Evolutionary conservation across 2,113 vertebrate species (phyloP), one percentile per base, ranked within the genome.

Genomic region (Corythornis vintsioides): DNA sequence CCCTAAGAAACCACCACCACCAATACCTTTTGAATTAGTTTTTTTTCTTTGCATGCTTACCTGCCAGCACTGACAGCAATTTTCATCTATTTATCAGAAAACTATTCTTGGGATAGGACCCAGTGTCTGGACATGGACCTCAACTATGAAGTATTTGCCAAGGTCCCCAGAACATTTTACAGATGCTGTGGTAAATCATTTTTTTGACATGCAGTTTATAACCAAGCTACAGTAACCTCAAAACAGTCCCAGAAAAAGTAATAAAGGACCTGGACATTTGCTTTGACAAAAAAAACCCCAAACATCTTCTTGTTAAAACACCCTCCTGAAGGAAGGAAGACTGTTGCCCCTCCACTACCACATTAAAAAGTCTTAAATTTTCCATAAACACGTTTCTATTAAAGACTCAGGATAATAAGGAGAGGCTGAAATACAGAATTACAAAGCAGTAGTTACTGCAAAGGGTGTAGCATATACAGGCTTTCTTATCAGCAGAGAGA

Each of bases 191-290:
- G 55, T 92, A 71, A 84, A 86, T 53, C 0, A 72, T 31, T 73
- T 94, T 94, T 94, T 79, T 92, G 59, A 87, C 10, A 1, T 15
- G 28, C 15, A 85, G 85, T 92, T 92, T 94, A 63, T 94, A 87
- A 76, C 7, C 11, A 87, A 89, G 31, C n/a, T 76, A 72, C 11
- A 11, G n/a, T 76, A 89, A 82, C 24, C 24, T 82, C 82, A 90
- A 78, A 75, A 56, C 47, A 40, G 21, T 26, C 67, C 22, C 66
- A 69, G 59, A 57, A 92, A 50, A 83, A 69, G 28, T 65, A 90
- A 76, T 65, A 82, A 83, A 53, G 45, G n/a, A 69, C 6, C 18
- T 50, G 24, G 69, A 66, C 8, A 45, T 45, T 78, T 19, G 20
- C 66, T 92, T 59, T 69, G 35, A 57, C 12, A 16, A 59, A 52